A percentile compares a stretch with the other conserved stretches of the same genome.
Conservation (phyloP, 2,797 vertebrate species). For the Tiaroga cobitis region DNA sequence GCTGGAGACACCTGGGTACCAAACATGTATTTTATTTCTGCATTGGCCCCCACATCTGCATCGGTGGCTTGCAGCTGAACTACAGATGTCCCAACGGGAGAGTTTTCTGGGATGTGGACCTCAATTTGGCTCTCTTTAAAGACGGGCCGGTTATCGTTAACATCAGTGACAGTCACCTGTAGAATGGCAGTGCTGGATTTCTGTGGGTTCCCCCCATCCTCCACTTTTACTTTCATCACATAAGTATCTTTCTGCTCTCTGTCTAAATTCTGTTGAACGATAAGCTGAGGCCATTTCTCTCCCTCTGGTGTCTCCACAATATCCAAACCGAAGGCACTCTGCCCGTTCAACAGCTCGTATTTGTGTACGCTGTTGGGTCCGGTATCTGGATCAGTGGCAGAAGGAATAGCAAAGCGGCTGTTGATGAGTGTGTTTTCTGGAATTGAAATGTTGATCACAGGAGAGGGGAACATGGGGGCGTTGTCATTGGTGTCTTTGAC, state of each 20-base stretch:
- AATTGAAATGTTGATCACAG: conserved; percentile 99
- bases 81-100: conserved; percentile 92
- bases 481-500: conserved; percentile 99
- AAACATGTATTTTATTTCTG: conserved; percentile 96
- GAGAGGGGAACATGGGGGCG: conserved; percentile 98
- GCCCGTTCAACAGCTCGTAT: conserved; percentile 95
- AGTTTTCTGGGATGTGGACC: conserved; percentile 96
- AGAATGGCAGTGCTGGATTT: conserved; percentile 99
- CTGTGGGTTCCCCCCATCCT: conserved; percentile 95
- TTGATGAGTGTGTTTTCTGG: conserved; percentile 99
- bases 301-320: conserved; percentile 98
- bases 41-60: conserved; percentile 95
- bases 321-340: conserved; percentile 97
- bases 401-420: conserved; percentile 97
- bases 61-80: conserved; percentile 96
- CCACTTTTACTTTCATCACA: conserved; percentile 99
- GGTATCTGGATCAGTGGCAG: conserved; percentile 97
- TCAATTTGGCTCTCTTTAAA: conserved; percentile 97
- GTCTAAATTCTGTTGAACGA: conserved; percentile 98
- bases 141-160: conserved; percentile 96
- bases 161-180: conserved; percentile 97
- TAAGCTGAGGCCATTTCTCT: conserved; percentile 99
- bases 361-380: conserved; percentile 98
- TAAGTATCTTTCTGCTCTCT: conserved; percentile 98
- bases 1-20: conserved; percentile 94